These are phyloP conservation scores for Pterostichus niger DNA, from an alignment of 2,888 invertebrate species.

Conservation along the genomic window DNA sequence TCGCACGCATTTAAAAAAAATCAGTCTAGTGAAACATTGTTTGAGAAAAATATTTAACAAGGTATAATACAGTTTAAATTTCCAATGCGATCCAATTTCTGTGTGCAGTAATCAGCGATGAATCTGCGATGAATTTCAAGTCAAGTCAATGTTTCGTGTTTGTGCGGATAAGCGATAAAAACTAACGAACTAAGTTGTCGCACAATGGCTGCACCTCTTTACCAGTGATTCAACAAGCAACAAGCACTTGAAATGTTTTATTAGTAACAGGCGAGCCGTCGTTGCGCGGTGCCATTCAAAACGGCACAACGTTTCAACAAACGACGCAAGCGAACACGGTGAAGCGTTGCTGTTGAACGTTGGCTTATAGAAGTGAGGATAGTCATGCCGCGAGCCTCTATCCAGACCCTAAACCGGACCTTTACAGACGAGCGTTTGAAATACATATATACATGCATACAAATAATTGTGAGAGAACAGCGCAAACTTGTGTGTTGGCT, in stretches of 20 bases:
- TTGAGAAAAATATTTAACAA: slow-evolving; percentile 8
- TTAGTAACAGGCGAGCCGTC: slow-evolving; percentile 25
- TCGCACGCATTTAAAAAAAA: no score
- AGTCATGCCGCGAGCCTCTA: no score
- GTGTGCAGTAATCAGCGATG: slow-evolving; percentile 15
- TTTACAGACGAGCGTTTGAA: slow-evolving; percentile 22
- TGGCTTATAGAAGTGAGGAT: no score
- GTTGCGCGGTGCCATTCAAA: slow-evolving; percentile 34
- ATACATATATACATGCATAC: slow-evolving; percentile 54
- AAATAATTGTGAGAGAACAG: slow-evolving; percentile 61
- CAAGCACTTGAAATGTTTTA: slow-evolving; percentile 39
- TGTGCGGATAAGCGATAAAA: slow-evolving; percentile 28
- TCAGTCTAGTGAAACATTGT: no score
- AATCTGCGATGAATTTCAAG: slow-evolving; percentile 42
- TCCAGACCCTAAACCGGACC: slow-evolving; percentile 20
- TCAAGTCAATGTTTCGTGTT: neutral
- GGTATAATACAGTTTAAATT: neutral
- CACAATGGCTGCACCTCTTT: slow-evolving; percentile 30
- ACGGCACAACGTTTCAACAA: slow-evolving; percentile 39
- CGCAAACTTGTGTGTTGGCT: slow-evolving; percentile 18
- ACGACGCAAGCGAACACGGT: slow-evolving; percentile 8
- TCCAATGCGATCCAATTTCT: slow-evolving; percentile 33
- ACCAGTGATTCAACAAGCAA: slow-evolving; percentile 12
- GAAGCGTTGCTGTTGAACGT: neutral
- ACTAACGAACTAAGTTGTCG: slow-evolving; percentile 55